Conservation (phyloP, 2,797 vertebrate species). For the Hirundo rustica region DNA sequence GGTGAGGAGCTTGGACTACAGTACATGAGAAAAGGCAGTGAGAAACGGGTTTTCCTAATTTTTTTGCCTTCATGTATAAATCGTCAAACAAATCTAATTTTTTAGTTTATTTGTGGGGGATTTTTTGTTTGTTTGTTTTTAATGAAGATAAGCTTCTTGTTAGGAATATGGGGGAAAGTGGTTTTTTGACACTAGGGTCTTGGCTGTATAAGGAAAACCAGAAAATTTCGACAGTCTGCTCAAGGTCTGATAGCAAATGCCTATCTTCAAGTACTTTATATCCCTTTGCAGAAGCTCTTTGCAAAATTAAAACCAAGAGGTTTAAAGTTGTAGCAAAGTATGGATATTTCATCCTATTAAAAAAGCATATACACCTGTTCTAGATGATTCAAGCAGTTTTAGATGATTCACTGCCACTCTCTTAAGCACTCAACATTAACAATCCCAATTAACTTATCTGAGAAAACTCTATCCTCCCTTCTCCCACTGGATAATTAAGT, state of each 20-base stretch:
- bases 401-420: neutral
- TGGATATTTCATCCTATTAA: neutral
- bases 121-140: neutral
- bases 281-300: neutral
- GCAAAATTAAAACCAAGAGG: neutral
- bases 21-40: neutral
- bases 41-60: neutral
- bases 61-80: neutral
- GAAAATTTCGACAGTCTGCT: neutral
- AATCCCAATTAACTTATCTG: neutral
- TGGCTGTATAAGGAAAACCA: neutral
- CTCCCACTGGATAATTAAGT: neutral
- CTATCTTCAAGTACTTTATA: neutral
- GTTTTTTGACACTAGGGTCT: neutral
- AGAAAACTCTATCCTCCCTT: neutral
- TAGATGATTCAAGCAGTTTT: neutral
- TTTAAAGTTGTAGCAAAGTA: neutral
- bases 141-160: neutral
- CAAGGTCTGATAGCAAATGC: neutral
- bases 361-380: neutral
- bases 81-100: neutral
- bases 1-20: neutral
- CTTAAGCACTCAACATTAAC: neutral
- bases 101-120: neutral
- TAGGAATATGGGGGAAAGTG: neutral